Evolutionary conservation across 1,140 invertebrate species (phyloP).

Genomic region (Saccostrea glomerata): DNA sequence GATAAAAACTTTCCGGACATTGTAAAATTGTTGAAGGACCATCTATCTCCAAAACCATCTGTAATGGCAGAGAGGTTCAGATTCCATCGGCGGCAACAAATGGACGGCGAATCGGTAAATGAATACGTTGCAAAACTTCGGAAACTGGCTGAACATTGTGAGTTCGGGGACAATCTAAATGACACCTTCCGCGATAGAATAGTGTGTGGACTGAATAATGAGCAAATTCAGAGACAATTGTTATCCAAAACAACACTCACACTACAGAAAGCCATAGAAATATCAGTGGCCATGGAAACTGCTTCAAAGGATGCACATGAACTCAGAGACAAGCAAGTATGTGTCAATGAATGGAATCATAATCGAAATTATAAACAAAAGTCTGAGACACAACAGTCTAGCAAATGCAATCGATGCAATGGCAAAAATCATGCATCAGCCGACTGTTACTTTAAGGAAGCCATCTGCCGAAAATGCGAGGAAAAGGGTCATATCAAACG

Average conservation of each 20-base stretch:
- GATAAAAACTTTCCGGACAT: conserved; percentile 41
- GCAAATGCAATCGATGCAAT: too few relatives aligned
- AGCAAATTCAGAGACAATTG: conserved; percentile 41
- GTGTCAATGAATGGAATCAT: neutral
- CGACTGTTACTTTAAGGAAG: too few relatives aligned
- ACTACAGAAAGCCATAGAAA: conserved; percentile 48
- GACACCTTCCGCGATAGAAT: too few relatives aligned
- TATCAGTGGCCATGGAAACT: conserved; percentile 50
- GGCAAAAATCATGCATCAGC: too few relatives aligned
- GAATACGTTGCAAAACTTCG: neutral
- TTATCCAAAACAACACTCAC: conserved; percentile 42
- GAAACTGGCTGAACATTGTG: conserved; percentile 35
- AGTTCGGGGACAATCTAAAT: conserved; percentile 2
- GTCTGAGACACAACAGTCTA: neutral
- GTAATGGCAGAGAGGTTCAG: neutral
- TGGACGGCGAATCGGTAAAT: neutral
- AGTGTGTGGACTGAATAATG: too few relatives aligned
- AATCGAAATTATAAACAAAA: neutral
- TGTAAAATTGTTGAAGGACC: conserved; percentile 27
- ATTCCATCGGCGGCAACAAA: neutral
- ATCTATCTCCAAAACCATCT: neutral
- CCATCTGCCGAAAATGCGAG: neutral
- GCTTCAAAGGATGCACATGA: conserved; percentile 46
- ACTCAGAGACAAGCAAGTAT: conserved; percentile 16
- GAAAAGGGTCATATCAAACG: conserved; percentile 39